phyloP scores from a whole-genome alignment of 2,113 vertebrate species.

The Pleuronectes platessa region DNA sequence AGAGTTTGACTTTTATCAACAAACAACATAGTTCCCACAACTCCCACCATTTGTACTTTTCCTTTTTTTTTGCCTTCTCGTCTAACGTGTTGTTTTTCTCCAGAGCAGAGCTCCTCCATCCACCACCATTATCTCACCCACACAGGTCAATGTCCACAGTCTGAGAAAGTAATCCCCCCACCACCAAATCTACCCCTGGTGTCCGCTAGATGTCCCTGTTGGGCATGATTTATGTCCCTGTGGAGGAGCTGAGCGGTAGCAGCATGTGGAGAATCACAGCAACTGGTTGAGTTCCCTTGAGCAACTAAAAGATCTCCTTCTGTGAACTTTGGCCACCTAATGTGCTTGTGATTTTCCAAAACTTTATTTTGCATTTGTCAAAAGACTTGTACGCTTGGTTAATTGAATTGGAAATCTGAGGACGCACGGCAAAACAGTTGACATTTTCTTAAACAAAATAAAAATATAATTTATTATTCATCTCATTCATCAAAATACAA shows the following conservation, averaged over 20 bases:
- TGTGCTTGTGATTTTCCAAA: too few relatives aligned
- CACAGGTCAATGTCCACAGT: conserved; percentile 15
- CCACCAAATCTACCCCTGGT: accelerated
- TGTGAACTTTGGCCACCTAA: too few relatives aligned
- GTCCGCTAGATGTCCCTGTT: conserved; percentile 64
- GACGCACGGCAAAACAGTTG: neutral
- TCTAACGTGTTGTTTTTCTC: conserved; percentile 70
- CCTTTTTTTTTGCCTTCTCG: conserved; percentile 50
- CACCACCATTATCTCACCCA: conserved; percentile 71
- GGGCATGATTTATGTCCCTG: conserved; percentile 28
- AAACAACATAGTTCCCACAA: conserved; percentile 47
- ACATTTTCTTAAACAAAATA: neutral
- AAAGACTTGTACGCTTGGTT: neutral
- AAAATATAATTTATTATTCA: neutral
- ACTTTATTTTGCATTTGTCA: neutral
- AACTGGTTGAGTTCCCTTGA: too few relatives aligned
- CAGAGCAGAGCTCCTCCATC: conserved; percentile 31
- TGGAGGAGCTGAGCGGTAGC: conserved; percentile 31
- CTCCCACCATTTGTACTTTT: conserved; percentile 36
- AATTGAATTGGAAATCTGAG: neutral
- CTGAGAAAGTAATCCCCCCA: conserved; percentile 1
- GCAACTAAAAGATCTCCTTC: too few relatives aligned
- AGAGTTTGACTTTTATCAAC: conserved; percentile 63
- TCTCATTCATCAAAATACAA: neutral
- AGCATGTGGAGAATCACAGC: neutral